Conservation (phyloP, 2,113 vertebrate species). For the Ardeotis arabs region DNA sequence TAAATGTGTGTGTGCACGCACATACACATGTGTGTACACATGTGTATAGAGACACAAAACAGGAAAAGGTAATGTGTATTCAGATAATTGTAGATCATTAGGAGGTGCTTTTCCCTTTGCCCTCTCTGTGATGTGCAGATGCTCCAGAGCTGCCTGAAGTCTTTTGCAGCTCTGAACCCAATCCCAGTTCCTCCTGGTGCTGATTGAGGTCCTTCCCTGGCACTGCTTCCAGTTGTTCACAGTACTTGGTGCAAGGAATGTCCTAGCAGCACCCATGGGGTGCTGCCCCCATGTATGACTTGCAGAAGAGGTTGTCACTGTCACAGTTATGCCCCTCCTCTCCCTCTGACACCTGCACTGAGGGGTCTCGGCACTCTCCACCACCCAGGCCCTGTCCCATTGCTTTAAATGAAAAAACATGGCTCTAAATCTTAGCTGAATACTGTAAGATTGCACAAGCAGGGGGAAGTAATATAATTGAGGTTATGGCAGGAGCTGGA, state of each 20-base stretch:
- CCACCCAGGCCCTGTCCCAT: accelerated
- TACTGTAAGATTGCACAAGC: background rate
- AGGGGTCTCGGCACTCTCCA: accelerated
- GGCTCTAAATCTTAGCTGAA: background rate
- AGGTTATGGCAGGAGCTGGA: conserved; percentile 49
- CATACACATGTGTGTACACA: accelerated
- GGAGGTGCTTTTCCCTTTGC: background rate
- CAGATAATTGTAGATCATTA: background rate
- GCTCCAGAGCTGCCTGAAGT: background rate
- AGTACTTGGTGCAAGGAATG: background rate
- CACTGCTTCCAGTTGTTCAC: background rate
- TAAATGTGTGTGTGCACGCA: accelerated
- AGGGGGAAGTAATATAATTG: conserved; percentile 20
- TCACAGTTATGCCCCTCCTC: accelerated
- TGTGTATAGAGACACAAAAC: accelerated
- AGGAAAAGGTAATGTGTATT: background rate
- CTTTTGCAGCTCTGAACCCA: background rate
- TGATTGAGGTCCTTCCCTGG: background rate
- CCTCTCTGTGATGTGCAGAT: background rate
- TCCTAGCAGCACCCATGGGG: background rate
- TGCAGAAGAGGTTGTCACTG: background rate
- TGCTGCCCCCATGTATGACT: accelerated
- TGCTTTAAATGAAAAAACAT: background rate
- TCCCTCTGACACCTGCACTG: accelerated
- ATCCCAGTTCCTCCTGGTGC: background rate